These are phyloP conservation scores for Sebastolobus altivelis DNA, from an alignment of 2,797 vertebrate species.

Conservation along the genomic window DNA sequence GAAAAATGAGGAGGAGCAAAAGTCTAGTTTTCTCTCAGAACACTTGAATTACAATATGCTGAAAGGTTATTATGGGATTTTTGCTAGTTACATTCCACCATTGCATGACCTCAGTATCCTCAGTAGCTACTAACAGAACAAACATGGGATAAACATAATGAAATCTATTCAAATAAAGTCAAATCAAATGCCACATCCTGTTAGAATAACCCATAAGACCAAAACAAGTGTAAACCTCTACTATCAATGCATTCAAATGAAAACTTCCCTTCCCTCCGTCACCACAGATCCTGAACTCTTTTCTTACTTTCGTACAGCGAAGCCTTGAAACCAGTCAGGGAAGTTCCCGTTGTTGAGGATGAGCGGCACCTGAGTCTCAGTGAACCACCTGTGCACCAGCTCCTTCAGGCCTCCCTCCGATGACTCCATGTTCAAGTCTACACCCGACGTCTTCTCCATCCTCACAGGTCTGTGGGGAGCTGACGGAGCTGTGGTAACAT, in stretches of 20 bases:
- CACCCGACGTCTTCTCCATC: slow-evolving; percentile 36
- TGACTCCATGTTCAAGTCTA: neutral
- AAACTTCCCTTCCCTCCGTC: too few species aligned
- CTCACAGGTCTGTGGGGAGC: neutral
- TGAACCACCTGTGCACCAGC: slow-evolving; percentile 85
- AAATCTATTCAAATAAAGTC: neutral
- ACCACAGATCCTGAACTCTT: too few species aligned
- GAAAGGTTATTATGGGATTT: too few species aligned
- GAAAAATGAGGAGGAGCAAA: too few species aligned
- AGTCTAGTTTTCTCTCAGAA: too few species aligned
- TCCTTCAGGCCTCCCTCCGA: slow-evolving; percentile 78
- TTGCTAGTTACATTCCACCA: neutral
- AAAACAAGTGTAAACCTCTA: neutral
- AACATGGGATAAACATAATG: too few species aligned
- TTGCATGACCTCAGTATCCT: neutral
- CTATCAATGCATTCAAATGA: neutral
- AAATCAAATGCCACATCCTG: neutral
- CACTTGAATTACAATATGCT: too few species aligned
- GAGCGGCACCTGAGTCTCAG: slow-evolving; percentile 81
- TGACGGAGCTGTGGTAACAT: neutral
- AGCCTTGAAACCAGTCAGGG: slow-evolving; percentile 90
- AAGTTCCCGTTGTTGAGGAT: slow-evolving; percentile 82
- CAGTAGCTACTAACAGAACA: neutral
- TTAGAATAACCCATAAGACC: neutral
- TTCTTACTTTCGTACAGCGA: slow-evolving; percentile 87